Percentiles rank a stretch among this genome's conserved stretches.
Conservation (phyloP, 1,140 invertebrate genomes). For the Tigriopus japonicus region DNA sequence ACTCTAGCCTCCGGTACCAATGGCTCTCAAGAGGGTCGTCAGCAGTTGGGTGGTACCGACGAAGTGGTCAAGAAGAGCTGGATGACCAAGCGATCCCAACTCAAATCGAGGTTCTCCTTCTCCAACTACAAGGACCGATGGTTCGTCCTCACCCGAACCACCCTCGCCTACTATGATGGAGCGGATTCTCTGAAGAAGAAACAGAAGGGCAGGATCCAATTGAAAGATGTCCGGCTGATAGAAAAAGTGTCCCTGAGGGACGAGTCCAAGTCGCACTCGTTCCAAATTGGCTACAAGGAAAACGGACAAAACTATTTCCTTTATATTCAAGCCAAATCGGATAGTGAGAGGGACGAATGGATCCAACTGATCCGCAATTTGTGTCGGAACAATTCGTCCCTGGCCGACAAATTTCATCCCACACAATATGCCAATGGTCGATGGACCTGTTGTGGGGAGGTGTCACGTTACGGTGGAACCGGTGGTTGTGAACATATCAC, state of each 20-base stretch:
- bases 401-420: constrained; percentile 18
- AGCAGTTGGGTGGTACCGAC: neutral
- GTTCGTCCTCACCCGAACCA: constrained; percentile 51
- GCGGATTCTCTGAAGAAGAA: constrained; percentile 25
- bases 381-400: constrained; percentile 15
- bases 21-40: too few species aligned
- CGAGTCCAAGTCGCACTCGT: constrained; percentile 7
- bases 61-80: constrained; percentile 31
- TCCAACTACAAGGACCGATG: constrained; percentile 58
- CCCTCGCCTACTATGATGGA: constrained; percentile 55
- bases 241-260: constrained; percentile 40
- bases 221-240: constrained; percentile 48
- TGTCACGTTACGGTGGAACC: neutral
- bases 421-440: constrained; percentile 15
- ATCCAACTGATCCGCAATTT: constrained; percentile 16
- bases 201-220: constrained; percentile 50
- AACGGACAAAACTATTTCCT: constrained; percentile 16
- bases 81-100: constrained; percentile 66
- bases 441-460: constrained; percentile 18
- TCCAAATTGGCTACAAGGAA: constrained; percentile 17
- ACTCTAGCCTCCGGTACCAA: too few species aligned
- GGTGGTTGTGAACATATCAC: constrained; percentile 10
- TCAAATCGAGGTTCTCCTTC: constrained; percentile 59
- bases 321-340: constrained; percentile 20
- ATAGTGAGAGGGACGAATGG: constrained; percentile 21